Evolutionary conservation across 2,888 invertebrate species (phyloP), one percentile per base, ranked within the genome.

Genomic region (Zootermopsis nevadensis): DNA sequence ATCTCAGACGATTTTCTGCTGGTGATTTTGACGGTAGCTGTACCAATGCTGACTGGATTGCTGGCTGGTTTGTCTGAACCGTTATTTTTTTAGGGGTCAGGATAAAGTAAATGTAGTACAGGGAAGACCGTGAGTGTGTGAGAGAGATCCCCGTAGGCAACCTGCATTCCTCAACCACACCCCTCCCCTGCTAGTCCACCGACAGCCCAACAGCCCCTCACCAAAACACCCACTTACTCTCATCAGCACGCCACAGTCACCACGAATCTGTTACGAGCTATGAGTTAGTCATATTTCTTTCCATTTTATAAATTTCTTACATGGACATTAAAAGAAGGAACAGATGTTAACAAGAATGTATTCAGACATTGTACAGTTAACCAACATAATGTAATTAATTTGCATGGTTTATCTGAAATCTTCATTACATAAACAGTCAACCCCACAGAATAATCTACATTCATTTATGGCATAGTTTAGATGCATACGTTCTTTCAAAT

Each of bases 51-150:
- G 15, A 48, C 30, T 27, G 27, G 30, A 79, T 12, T 38, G 24
- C 53, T 22, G 66, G 19, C 35, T n/a, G n/a, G 60, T 27, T 8
- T 48, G 53, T 55, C 38, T 72, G 77, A 35, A 83, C 83, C 83
- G 83, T 83, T 83, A 83, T 82, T 81, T 81, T 83, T 83, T 83
- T 83, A 82, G 79, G 83, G 83, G 83, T 83, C 83, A 83, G 81
- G 83, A 83, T 83, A 77, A 83, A 81, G 83, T 81, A 83, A 77
- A 83, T 81, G 83, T 81, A 83, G 81, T 67, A 72, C 55, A 24
- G 77, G 60, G 77, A 79, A 76, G 53, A 74, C 67, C 24, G 66
- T 80, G 66, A n/a, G n/a, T n/a, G n/a, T n/a, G n/a, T n/a, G n/a
- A n/a, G n/a, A n/a, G n/a, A 48, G 67, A 66, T 77, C 83, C 83